Evolutionary conservation across 2,113 vertebrate genomes (phyloP).

Genomic region (Gobiocypris rarus): DNA sequence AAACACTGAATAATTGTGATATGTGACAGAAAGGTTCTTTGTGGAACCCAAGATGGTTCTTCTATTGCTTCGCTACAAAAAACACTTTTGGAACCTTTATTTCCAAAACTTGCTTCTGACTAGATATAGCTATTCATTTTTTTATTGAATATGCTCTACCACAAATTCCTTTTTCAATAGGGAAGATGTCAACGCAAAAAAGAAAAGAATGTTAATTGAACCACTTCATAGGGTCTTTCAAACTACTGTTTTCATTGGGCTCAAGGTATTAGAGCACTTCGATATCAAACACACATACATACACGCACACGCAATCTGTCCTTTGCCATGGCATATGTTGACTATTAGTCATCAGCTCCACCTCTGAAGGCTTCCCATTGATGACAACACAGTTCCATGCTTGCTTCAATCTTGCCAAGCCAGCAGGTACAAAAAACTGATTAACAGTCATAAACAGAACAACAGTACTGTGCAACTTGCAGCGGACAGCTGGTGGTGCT

Average conservation of each 20-base stretch:
- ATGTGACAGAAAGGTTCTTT: too few species aligned
- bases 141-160: neutral
- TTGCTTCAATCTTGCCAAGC: neutral
- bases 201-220: neutral
- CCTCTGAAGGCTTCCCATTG: neutral
- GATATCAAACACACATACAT: slow-evolving; percentile 29
- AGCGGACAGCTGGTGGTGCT: slow-evolving; percentile 30
- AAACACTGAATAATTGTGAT: too few species aligned
- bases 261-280: neutral
- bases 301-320: slow-evolving; percentile 29
- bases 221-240: neutral
- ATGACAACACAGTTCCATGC: neutral
- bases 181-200: neutral
- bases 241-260: slow-evolving; percentile 41
- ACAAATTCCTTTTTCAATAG: neutral
- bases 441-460: slow-evolving; percentile 8
- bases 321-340: slow-evolving; percentile 1
- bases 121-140: neutral
- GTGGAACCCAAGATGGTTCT: too few species aligned
- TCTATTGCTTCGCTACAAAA: too few species aligned
- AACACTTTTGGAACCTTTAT: too few species aligned
- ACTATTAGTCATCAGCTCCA: slow-evolving; percentile 24
- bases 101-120: neutral
- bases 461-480: neutral
- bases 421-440: slow-evolving; percentile 26